Base-by-base conservation (phyloP, 2,113 vertebrate species). In the Petaurus breviceps region DNA sequence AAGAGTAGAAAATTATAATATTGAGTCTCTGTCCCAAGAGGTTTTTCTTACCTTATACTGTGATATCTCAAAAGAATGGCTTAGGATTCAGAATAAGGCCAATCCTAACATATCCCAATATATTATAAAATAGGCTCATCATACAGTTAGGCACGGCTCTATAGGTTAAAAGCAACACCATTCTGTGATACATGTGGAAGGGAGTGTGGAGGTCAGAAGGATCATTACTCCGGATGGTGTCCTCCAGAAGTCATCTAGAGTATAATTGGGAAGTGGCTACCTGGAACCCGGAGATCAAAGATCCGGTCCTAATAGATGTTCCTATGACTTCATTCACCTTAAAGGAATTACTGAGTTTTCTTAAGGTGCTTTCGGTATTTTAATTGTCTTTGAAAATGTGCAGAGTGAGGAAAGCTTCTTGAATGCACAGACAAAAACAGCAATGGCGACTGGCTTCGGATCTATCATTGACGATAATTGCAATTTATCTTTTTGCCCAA, bases 1-100 rank as follows among this genome's bases (percentile, higher is more conserved):
- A 97, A 96, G 96, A 96, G 94, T 97, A 47, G 94, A 97, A 94
- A 96, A 53, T 94, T 97, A 77, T 89, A 96, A 96, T 95, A 94
- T 3, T 95, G 90, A 97, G 94, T 94, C 46, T 95, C 46, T 97
- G 96, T 95, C 95, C 91, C 52, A 94, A 94, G 94, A 96, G 52
- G 93, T 93, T 96, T 97, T 97, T 96, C 90, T 95, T 91, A 94
- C 95, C 96, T 94, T 94, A 61, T 89, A 91, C 51, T 95, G 47
- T 89, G 23, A 23, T 53, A 61, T 93, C 77, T 89, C 57, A 57
- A 93, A 96, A 95, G 91, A 93, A 96, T 95, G 84, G 93, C 22
- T 84, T 28, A 90, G 77, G 92, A 94, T n/a, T 92, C 51, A 94
- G 77, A 92, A 93, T 9, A 89, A 90, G 51, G 43, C 22, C 51